These are phyloP conservation scores for Cacoxenus indagator DNA, from an alignment of 2,888 invertebrate genomes.

Conservation along the genomic window DNA sequence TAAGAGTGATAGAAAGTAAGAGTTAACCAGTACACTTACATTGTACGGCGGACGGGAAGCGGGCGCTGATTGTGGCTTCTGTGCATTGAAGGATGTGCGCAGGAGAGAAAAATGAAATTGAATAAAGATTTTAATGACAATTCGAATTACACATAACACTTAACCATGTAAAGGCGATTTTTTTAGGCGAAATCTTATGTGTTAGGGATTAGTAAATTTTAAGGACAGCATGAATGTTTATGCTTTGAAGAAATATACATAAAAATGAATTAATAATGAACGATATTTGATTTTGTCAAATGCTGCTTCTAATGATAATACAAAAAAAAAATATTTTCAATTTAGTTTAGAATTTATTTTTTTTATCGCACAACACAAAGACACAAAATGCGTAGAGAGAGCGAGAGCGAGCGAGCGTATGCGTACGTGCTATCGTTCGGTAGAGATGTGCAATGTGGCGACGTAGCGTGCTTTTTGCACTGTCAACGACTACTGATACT, in stretches of 20 bases:
- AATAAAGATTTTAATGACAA: slow-evolving; percentile 3
- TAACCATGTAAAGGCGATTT: neutral
- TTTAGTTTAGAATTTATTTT: neutral
- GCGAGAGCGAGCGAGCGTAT: neutral
- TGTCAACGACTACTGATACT: neutral
- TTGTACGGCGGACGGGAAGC: slow-evolving; percentile 70
- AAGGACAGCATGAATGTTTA: neutral
- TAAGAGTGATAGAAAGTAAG: neutral
- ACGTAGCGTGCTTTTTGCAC: neutral
- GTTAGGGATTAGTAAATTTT: neutral
- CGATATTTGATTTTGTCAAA: neutral
- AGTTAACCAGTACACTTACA: slow-evolving; percentile 58
- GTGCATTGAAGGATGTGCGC: slow-evolving; percentile 32
- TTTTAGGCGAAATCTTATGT: neutral
- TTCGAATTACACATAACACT: neutral
- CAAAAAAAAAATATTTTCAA: slow-evolving; percentile 3
- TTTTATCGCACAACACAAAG: slow-evolving; percentile 7
- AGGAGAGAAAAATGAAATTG: slow-evolving; percentile 22
- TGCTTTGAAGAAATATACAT: slow-evolving; percentile 8
- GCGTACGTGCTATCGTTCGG: neutral
- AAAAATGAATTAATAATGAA: slow-evolving; percentile 1
- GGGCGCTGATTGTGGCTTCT: slow-evolving; percentile 70
- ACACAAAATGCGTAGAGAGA: neutral
- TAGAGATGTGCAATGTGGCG: slow-evolving; percentile 1
- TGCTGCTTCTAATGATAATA: neutral